Base-by-base conservation (phyloP, 2,888 invertebrate species). In the Pseudococcus viburni region DNA sequence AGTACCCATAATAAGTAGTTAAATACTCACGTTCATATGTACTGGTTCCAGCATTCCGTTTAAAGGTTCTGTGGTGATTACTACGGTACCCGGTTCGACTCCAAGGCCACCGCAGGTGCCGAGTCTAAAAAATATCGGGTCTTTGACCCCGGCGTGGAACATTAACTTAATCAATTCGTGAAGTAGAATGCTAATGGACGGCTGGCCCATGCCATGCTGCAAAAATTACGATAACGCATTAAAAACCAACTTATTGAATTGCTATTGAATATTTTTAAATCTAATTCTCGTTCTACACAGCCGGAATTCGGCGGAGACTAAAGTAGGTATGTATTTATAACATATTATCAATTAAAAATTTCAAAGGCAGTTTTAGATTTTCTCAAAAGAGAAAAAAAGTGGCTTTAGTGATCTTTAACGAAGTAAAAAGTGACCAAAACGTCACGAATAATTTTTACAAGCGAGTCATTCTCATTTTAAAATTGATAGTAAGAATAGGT, bases 201-300 rank as follows among this genome's bases (percentile, higher is more conserved):
- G 98, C 88, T 97, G 96, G 8, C 99, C 99, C 97, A 99, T 99
- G 89, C 99, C 99, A 91, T 99, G 99, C 97, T 98, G 93, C 0
- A 93, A 59, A 59, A 59, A 59, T 59, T 0, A 59, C n/a, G 59
- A 19, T 5, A n/a, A 59, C 4, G n/a, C 59, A 19, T 59, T 19
- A 8, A 59, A 59, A n/a, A 59, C 19, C 5, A 59, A 59, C 9
- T n/a, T 12, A 17, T 15, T 1, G 17, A 51, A 51, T 15, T 51
- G 17, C 4, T 1, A 15, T 17, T 0, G 51, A 33, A 33, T 33
- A 3, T 33, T 33, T 33, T 33, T 3, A 3, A 33, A 33, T 33
- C 1, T 33, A 3, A 33, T 33, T 33, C 26, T 33, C 3, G 26
- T 33, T 33, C 26, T 33, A 33, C 26, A 33, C 26, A 3, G 3